Evolutionary conservation across 2,888 invertebrate species (phyloP).

Genomic region (Stenotaenia linearis): DNA sequence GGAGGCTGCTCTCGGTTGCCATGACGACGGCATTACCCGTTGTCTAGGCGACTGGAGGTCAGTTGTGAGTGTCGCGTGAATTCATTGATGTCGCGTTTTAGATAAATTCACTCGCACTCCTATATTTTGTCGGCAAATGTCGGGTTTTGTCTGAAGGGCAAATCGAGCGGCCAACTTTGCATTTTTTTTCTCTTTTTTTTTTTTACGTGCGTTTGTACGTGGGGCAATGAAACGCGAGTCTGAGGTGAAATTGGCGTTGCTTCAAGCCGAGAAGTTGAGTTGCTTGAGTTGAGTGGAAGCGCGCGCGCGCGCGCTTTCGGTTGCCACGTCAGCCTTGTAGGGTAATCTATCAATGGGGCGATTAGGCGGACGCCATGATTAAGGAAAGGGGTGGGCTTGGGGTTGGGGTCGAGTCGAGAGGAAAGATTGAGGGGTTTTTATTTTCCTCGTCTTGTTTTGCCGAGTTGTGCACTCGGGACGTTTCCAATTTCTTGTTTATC

Average conservation of each 20-base stretch:
- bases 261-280: background rate
- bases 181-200: background rate
- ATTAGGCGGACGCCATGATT: slow-evolving; percentile 19
- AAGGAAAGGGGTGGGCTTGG: slow-evolving; percentile 5
- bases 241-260: slow-evolving; percentile 15
- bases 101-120: background rate
- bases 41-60: slow-evolving; percentile 19
- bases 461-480: background rate
- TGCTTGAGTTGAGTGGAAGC: background rate
- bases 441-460: background rate
- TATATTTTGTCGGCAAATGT: background rate
- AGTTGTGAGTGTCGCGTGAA: slow-evolving; percentile 14
- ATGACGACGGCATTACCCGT: slow-evolving; percentile 13
- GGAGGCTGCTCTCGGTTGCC: slow-evolving; percentile 7
- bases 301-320: background rate
- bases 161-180: background rate
- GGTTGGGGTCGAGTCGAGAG: background rate
- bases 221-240: slow-evolving; percentile 8
- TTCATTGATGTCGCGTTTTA: slow-evolving; percentile 19
- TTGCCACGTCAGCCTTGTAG: slow-evolving; percentile 19
- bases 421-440: background rate
- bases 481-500: background rate
- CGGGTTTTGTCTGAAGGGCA: background rate
- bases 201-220: background rate
- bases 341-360: slow-evolving; percentile 19